phyloP scores from a whole-genome alignment of 2,888 invertebrate species.

The Phyllotreta striolata region DNA sequence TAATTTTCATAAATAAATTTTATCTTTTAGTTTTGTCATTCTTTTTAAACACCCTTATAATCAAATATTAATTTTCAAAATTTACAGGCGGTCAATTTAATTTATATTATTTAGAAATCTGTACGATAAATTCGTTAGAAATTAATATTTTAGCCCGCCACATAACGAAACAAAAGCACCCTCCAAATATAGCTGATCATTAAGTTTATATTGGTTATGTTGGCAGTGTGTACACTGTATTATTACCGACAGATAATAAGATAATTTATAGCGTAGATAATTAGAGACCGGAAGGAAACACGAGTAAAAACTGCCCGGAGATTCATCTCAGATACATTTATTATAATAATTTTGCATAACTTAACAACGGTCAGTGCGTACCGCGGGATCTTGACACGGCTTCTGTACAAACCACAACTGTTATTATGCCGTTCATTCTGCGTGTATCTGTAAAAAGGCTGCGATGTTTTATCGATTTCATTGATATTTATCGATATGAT shows the following conservation, averaged over 20 bases:
- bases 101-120: too few species aligned
- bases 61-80: too few species aligned
- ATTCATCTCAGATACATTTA: slow-evolving; percentile 63
- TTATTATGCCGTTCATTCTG: slow-evolving; percentile 24
- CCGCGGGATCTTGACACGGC: slow-evolving; percentile 39
- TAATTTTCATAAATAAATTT: too few species aligned
- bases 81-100: too few species aligned
- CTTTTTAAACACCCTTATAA: too few species aligned
- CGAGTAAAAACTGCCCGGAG: slow-evolving; percentile 62
- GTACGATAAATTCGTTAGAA: too few species aligned
- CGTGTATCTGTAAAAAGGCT: slow-evolving; percentile 11
- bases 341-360: slow-evolving; percentile 62
- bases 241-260: slow-evolving; percentile 49
- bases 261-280: slow-evolving; percentile 61
- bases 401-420: slow-evolving; percentile 35
- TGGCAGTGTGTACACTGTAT: slow-evolving; percentile 38
- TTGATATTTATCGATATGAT: slow-evolving; percentile 14
- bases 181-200: slow-evolving; percentile 25
- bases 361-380: slow-evolving; percentile 58
- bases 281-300: slow-evolving; percentile 63
- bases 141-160: too few species aligned
- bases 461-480: slow-evolving; percentile 16
- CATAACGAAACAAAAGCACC: not conserved
- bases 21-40: too few species aligned
- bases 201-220: slow-evolving; percentile 39